Percentiles rank a stretch among this genome's conserved stretches.
Conservation (phyloP, 2,797 vertebrate species). For the Rhabdophis nuchalis region DNA sequence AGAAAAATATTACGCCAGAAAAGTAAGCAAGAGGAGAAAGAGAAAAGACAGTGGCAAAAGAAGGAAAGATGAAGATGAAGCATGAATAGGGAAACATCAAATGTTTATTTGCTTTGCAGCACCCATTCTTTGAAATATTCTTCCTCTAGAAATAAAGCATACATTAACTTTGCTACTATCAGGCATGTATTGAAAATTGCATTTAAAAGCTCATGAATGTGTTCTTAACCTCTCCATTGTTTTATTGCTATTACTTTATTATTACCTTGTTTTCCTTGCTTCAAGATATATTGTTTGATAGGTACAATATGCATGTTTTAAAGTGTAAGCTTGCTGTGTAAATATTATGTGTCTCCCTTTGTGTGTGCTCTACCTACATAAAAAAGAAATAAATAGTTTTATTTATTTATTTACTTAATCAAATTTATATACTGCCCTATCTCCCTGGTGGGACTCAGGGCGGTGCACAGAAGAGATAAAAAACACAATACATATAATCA, state of each 20-base stretch:
- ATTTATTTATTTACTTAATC: no score
- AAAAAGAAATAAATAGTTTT: neutral
- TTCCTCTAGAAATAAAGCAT: neutral
- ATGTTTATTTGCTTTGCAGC: neutral
- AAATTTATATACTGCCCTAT: no score
- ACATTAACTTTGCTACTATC: neutral
- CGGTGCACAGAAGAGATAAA: no score
- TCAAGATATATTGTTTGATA: neutral
- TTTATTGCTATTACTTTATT: neutral
- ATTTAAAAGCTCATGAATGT: neutral
- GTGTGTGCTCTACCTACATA: neutral
- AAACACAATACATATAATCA: no score
- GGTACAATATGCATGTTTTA: neutral
- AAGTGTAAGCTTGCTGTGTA: neutral
- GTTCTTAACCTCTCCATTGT: neutral
- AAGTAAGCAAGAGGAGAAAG: neutral
- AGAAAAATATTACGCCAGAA: neutral
- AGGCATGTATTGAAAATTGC: neutral
- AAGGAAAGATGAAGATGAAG: neutral
- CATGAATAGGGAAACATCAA: neutral
- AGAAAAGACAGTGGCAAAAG: neutral
- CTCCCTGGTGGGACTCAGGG: no score
- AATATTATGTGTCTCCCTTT: neutral
- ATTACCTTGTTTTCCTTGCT: neutral
- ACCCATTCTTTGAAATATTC: neutral